Evolutionary conservation across 2,797 vertebrate species (phyloP), one percentile per base, ranked within the genome.

Genomic region (Triplophysa bombifrons): DNA sequence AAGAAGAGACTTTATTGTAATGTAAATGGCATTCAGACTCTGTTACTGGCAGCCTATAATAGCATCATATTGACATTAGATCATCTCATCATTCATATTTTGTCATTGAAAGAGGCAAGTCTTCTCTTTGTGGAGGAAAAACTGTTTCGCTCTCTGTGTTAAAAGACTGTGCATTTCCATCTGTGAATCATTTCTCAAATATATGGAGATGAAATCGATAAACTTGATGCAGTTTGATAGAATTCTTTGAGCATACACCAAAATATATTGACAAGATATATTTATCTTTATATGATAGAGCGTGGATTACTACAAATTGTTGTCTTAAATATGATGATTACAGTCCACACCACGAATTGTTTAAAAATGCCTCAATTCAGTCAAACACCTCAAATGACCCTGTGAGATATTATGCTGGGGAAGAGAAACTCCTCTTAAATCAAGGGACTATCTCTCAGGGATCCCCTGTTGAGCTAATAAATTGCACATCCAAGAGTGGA

Each of bases 271-370:
- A 34, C 30, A 14, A 58, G 20, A 25, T 41, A 41, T 41, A 11
- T 41, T 55, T 55, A 13, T 41, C 1, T 38, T 34, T 30, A 10
- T 38, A 60, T 48, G 46, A 48, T 14, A 13, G 11, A 4, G 22
- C 68, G 14, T 14, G 17, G 27, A 30, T 48, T 13, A 20, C 46
- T 53, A 46, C n/a, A 70, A 38, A 4, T 17, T 60, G 53, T 19
- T 19, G 71, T 70, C 76, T 79, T 61, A 56, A 89, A 93, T 92
- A 84, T 87, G 85, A 82, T 91, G 91, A 91, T 81, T 61, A 79
- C 86, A 86, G 90, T 88, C 84, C 86, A 88, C 27, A 85, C 84
- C 10, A 46, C 44, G 11, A 46, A 41, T 41, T 9, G 10, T 41
- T 10, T 11, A 6, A 41, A 41, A 48, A 48, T 48, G 46, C 2